Conservation (phyloP, 2,888 invertebrate species). For the Orthosia cruda region DNA sequence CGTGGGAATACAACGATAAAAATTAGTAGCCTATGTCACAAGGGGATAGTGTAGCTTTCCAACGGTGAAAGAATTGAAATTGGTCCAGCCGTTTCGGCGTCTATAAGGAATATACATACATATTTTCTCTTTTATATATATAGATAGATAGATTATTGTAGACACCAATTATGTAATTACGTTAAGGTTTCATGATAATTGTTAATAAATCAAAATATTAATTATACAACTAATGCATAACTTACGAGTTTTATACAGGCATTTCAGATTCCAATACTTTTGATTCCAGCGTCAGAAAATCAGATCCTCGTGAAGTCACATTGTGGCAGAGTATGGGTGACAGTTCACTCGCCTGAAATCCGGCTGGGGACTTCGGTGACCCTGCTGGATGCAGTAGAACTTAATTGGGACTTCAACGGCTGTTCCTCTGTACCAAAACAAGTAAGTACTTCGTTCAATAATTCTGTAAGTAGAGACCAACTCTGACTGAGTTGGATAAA, state of each 20-base stretch:
- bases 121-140: no score
- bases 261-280: neutral
- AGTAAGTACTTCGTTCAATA: conserved; percentile 71
- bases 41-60: no score
- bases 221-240: neutral
- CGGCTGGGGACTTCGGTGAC: conserved; percentile 67
- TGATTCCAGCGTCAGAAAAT: conserved; percentile 75
- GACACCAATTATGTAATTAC: conserved; percentile 19
- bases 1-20: no score
- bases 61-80: no score
- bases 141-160: neutral
- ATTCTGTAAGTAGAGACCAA: no score
- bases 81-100: no score
- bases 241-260: neutral
- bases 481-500: neutral
- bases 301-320: conserved; percentile 82
- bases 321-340: conserved; percentile 89
- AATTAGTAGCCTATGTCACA: no score
- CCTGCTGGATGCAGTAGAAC: conserved; percentile 85
- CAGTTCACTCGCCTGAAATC: conserved; percentile 86
- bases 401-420: conserved; percentile 89
- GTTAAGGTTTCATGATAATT: conserved; percentile 5
- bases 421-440: conserved; percentile 83
- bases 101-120: no score
- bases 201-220: conserved; percentile 3